Evolutionary conservation across 2,888 invertebrate genomes (phyloP), one percentile per base, ranked within the genome.

Genomic region (Leptopilina drosophilae): DNA sequence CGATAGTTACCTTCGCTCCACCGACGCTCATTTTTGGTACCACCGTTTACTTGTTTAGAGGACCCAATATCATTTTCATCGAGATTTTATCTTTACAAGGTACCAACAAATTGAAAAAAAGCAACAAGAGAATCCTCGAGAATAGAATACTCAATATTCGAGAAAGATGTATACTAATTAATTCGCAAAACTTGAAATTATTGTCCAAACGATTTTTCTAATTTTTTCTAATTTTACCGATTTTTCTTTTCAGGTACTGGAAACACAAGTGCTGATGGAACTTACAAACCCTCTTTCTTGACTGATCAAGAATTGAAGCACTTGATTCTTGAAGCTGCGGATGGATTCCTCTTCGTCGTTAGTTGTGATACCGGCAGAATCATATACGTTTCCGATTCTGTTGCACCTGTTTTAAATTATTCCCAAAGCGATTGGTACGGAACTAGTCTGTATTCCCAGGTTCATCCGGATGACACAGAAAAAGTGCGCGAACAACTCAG

Each of bases 301-400:
- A 99, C 99, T 78, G 99, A 99, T 93, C 99, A 99, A 92, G 99
- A 99, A 92, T 93, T 99, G 84, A 99, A 99, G 92, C 99, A 99
- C 93, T 94, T 99, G 87, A 99, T 99, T 87, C 94, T 99, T 84
- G 99, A 99, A 94, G 99, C 99, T 53, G 99, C 99, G 14, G 99
- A 99, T 93, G 99, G 99, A 2, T 99, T 99, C 93, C 94, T 99
- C 78, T 97, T 97, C 92, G 98, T 98, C 67, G 97, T 98, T 64
- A 98, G 98, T 89, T 99, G 99, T 93, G 99, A 99, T 92, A 97
- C 97, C 12, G 99, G 99, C 5, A 94, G 98, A 87, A 95, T 99
- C 82, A 98, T 99, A 89, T 99, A 99, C 91, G 99, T 99, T 76
- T 98, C 99, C 76, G 99, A 99, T 93, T 99, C 99, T 64, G 97